Conservation (phyloP, 2,797 vertebrate species). For the Ctenopoma kingsleyae region DNA sequence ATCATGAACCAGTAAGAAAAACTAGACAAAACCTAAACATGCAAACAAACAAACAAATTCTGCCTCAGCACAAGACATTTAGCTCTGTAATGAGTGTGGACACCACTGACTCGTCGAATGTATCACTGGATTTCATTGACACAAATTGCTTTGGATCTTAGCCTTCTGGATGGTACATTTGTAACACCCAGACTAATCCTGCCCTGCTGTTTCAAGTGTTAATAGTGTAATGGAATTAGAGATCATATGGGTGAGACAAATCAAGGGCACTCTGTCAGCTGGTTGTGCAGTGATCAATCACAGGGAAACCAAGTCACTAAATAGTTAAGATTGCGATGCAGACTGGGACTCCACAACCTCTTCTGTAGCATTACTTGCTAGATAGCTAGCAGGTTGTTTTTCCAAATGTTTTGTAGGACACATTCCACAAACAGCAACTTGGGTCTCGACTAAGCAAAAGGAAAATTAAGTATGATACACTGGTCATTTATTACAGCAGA, state of each 20-base stretch:
- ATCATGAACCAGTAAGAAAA: neutral
- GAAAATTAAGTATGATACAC: neutral
- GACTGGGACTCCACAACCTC: constrained; percentile 11
- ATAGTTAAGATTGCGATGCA: constrained; percentile 36
- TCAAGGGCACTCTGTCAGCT: constrained; percentile 62
- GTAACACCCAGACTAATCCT: constrained; percentile 75
- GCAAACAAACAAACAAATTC: neutral
- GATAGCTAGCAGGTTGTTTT: neutral
- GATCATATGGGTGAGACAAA: constrained; percentile 66
- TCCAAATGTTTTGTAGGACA: constrained; percentile 4
- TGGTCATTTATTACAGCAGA: neutral
- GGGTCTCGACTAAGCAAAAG: neutral
- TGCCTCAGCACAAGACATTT: neutral
- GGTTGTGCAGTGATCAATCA: constrained; percentile 56
- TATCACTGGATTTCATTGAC: constrained; percentile 72
- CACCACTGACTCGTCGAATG: constrained; percentile 24
- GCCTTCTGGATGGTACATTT: constrained; percentile 70
- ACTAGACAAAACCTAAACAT: neutral
- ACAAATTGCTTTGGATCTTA: constrained; percentile 80
- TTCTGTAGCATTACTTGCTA: constrained; percentile 8
- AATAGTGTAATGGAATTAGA: constrained; percentile 79
- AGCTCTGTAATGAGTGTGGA: constrained; percentile 7
- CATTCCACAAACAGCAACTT: neutral
- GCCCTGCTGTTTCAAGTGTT: constrained; percentile 68
- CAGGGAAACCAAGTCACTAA: constrained; percentile 36